Conservation (phyloP, 1,140 invertebrate genomes). For the Drosophila quadrilineata region DNA sequence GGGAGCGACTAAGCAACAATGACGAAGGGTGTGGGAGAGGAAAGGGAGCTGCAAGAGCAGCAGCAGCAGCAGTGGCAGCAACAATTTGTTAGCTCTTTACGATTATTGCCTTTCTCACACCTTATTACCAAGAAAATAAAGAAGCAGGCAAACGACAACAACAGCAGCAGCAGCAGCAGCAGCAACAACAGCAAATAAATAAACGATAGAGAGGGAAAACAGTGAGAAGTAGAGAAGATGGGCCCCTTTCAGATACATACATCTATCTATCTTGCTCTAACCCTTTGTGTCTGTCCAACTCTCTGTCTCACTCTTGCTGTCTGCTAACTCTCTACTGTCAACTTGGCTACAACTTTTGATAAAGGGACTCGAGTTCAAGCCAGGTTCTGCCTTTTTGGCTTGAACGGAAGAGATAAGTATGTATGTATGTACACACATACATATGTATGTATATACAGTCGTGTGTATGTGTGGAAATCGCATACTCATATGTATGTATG, state of each 20-base stretch:
- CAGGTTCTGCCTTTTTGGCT: background rate
- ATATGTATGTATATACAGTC: constrained; percentile 4
- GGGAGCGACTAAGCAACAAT: constrained; percentile 7
- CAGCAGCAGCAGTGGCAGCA: constrained; percentile 43
- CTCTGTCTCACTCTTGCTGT: background rate
- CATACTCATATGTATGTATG: constrained; percentile 12
- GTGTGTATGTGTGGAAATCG: constrained; percentile 34
- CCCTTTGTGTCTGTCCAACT: background rate
- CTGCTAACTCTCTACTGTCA: background rate
- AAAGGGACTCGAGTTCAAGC: background rate
- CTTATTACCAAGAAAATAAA: constrained; percentile 80
- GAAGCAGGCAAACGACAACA: constrained; percentile 45
- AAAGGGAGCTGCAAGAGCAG: constrained; percentile 32
- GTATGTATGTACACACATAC: constrained; percentile 20
- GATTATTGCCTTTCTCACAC: constrained; percentile 81
- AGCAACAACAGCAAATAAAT: constrained; percentile 48
- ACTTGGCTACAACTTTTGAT: background rate
- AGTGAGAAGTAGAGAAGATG: constrained; percentile 41
- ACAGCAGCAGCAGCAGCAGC: constrained; percentile 15
- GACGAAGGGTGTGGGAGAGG: too few species aligned
- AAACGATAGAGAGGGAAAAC: constrained; percentile 58
- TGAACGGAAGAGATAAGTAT: constrained; percentile 18
- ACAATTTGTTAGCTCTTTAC: constrained; percentile 81
- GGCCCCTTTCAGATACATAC: background rate
- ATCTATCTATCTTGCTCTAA: background rate